These are phyloP conservation scores for Drosophila jambulina DNA, from an alignment of 1,140 invertebrate species.

Conservation along the genomic window DNA sequence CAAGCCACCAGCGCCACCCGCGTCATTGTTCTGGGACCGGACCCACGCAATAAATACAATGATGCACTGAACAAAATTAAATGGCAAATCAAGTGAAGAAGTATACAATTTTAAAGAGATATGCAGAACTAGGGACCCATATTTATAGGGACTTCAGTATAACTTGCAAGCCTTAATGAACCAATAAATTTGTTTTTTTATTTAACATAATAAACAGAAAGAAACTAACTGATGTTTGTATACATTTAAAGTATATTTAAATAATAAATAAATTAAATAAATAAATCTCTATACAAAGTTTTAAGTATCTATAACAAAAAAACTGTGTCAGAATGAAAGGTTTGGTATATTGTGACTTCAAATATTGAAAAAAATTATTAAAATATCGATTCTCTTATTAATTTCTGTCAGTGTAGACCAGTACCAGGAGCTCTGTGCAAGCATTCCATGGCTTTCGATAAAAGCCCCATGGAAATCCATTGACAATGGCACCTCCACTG, in stretches of 20 bases:
- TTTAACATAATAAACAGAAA: too few relatives aligned
- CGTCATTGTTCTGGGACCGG: slow-evolving; percentile 2
- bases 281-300: too few relatives aligned
- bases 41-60: slow-evolving; percentile 5
- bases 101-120: neutral
- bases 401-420: neutral
- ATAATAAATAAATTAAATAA: too few relatives aligned
- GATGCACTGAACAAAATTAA: neutral
- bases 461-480: slow-evolving; percentile 17
- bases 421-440: neutral
- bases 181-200: too few relatives aligned
- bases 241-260: too few relatives aligned
- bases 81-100: rapidly evolving
- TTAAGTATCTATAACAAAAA: too few relatives aligned
- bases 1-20: slow-evolving; percentile 1
- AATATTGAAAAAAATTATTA: too few relatives aligned
- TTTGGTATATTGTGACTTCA: too few relatives aligned
- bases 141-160: neutral
- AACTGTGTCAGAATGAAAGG: too few relatives aligned
- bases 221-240: too few relatives aligned
- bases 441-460: slow-evolving; percentile 1
- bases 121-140: too few relatives aligned
- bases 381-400: neutral
- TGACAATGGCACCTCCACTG: slow-evolving; percentile 13
- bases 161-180: neutral